Conservation (phyloP, 2,797 vertebrate genomes). For the Crocodylus rhombifer region DNA sequence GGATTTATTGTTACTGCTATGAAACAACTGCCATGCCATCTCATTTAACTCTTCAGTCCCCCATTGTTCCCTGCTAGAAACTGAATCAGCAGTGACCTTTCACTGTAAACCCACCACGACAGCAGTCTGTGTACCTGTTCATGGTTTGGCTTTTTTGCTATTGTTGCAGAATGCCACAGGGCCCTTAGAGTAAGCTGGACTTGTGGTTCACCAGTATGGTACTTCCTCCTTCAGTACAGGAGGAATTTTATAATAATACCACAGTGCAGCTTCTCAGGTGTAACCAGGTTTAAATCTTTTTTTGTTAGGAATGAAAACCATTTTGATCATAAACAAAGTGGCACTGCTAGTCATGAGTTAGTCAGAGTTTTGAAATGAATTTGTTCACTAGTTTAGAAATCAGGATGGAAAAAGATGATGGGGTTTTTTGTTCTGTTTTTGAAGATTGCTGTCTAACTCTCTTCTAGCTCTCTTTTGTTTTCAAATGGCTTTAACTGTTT, state of each 20-base stretch:
- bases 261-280: background rate
- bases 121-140: background rate
- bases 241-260: background rate
- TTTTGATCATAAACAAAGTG: background rate
- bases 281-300: background rate
- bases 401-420: background rate
- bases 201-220: background rate
- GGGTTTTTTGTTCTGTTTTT: background rate
- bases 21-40: background rate
- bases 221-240: background rate
- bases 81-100: background rate
- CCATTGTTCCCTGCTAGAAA: background rate
- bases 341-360: background rate
- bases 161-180: background rate
- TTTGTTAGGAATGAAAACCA: background rate
- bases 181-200: background rate
- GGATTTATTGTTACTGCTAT: slow-evolving; percentile 57
- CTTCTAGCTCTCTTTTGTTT: slow-evolving; percentile 6
- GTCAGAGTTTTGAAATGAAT: background rate
- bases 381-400: background rate
- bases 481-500: background rate
- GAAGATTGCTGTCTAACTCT: background rate
- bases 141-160: background rate
- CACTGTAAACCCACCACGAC: background rate
- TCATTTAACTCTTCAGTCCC: slow-evolving; percentile 50